Evolutionary conservation across 2,888 invertebrate species (phyloP), one percentile per base, ranked within the genome.

Genomic region (Cosmia pyralina): DNA sequence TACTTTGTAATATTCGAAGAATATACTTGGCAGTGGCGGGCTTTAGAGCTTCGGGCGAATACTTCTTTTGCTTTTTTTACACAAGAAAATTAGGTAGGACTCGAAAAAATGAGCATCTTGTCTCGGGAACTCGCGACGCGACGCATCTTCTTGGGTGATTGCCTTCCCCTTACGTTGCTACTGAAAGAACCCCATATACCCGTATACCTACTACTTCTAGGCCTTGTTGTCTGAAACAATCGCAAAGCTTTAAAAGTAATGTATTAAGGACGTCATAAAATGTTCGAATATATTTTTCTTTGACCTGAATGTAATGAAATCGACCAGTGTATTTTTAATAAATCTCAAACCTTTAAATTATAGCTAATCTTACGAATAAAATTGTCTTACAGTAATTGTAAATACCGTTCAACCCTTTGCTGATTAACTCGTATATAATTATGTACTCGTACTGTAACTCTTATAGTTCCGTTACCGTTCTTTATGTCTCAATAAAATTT

Each of bases 71-170:
- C 41, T 38, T 77, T 50, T n/a, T 63, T 79, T 53, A 60, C 69
- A 59, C 55, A 75, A 60, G 70, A 70, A 75, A 70, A 75, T 75
- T 67, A 68, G 67, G 17, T 34, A 60, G 28, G 70, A 58, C 57
- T 70, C 28, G 19, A 66, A 67, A 69, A 74, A 75, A 74, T 34
- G 53, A 75, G 50, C 53, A 17, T 60, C 52, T 52, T 41, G 55
- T 65, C 53, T 65, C 13, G 22, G 22, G 15, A 46, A 22, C 48
- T 50, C 28, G 71, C 41, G 58, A 19, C 22, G 58, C 46, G 62
- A 17, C 60, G 34, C 75, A 59, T 50, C 52, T n/a, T n/a, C 63
- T 66, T 55, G 55, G 77, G 55, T 77, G 58, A 81, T 77, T 81
- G 66, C 72, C 62, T 70, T 41, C 44, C 48, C 7, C 52, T 71